Evolutionary conservation across 2,797 vertebrate species (phyloP).

Genomic region (Tiaroga cobitis): DNA sequence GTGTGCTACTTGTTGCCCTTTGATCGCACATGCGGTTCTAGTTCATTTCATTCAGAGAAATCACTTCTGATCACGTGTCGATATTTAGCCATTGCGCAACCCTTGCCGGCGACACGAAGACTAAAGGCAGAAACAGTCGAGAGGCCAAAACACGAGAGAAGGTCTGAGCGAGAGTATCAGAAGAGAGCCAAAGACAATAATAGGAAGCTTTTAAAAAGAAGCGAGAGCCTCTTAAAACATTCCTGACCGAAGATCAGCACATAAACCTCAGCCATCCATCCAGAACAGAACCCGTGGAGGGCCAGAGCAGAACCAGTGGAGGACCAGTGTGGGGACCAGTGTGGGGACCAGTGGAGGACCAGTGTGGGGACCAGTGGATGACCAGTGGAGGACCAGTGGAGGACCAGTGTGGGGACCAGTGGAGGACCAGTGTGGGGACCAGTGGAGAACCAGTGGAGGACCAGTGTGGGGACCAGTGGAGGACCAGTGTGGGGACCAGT

Average conservation of each 20-base stretch:
- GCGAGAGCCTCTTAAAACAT: not conserved
- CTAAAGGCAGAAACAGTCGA: not conserved
- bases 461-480: too few relatives aligned
- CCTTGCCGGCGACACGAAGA: not conserved
- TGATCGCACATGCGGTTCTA: not conserved
- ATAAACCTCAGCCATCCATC: not conserved
- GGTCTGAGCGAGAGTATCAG: not conserved
- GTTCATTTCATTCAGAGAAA: not conserved
- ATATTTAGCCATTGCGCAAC: not conserved
- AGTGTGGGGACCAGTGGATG: too few relatives aligned
- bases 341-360: too few relatives aligned
- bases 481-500: too few relatives aligned
- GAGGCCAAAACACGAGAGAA: not conserved
- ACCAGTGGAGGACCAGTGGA: too few relatives aligned
- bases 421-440: too few relatives aligned
- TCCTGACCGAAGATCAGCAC: not conserved
- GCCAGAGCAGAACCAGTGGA: too few relatives aligned
- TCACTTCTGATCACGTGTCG: not conserved
- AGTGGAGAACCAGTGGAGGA: too few relatives aligned
- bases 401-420: too few relatives aligned
- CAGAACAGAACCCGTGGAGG: not conserved
- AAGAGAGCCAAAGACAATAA: not conserved
- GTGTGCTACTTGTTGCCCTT: not conserved
- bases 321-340: too few relatives aligned
- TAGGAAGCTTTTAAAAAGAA: constrained; percentile 17